Evolutionary conservation across 2,113 vertebrate genomes (phyloP), one percentile per base, ranked within the genome.

Genomic region (Platanista minor): DNA sequence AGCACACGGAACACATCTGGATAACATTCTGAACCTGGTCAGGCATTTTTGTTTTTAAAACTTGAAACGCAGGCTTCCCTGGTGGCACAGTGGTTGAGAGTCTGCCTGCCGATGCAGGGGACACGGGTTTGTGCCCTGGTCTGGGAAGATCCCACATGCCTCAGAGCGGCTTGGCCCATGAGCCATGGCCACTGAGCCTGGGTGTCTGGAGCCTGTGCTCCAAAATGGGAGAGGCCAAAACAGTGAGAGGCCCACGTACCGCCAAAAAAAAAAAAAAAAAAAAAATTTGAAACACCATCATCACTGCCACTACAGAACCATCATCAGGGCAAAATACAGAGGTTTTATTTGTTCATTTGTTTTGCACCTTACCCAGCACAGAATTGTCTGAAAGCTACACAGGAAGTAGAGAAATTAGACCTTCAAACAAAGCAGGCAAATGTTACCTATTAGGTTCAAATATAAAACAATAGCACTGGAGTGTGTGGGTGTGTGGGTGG

Each of bases 31-130:
- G 33, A 88, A 91, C 0, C 20, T 43, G 14, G 27, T 59, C 6
- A 62, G 18, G 46, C 8, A 80, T 82, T 94, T 82, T 49, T n/a
- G 4, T 64, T 85, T 90, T 41, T 31, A 82, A 83, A 92, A 43
- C 17, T n/a, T 88, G 43, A 29, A 84, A 61, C n/a, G n/a, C n/a
- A n/a, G n/a, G n/a, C n/a, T n/a, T n/a, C n/a, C n/a, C n/a, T n/a
- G n/a, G n/a, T n/a, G n/a, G n/a, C n/a, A n/a, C n/a, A n/a, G n/a
- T n/a, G n/a, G n/a, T n/a, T n/a, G n/a, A n/a, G n/a, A n/a, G n/a
- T n/a, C n/a, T n/a, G n/a, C n/a, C n/a, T n/a, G n/a, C n/a, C n/a
- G n/a, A n/a, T n/a, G n/a, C n/a, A n/a, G n/a, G n/a, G n/a, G n/a
- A n/a, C n/a, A n/a, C n/a, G n/a, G n/a, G n/a, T n/a, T n/a, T n/a